phyloP scores from a whole-genome alignment of 1,140 invertebrate species.

The Meloidogyne floridensis region DNA sequence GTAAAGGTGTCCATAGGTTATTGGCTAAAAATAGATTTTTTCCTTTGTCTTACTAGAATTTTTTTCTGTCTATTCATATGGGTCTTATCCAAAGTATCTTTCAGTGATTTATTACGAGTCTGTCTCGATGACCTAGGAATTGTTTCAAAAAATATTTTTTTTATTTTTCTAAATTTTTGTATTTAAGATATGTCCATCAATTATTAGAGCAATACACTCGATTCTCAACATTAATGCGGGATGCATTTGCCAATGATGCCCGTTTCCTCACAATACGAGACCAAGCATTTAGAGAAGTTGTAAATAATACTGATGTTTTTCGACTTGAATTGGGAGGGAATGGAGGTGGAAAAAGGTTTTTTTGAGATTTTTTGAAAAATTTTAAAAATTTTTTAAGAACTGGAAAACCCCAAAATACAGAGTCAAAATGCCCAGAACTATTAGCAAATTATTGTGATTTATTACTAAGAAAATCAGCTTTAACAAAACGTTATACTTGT shows the following conservation, averaged over 20 bases:
- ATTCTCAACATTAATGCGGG: slow-evolving; percentile 86
- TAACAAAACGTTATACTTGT: slow-evolving; percentile 92
- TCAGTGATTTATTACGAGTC: too few species aligned
- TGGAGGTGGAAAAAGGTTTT: slow-evolving; percentile 62
- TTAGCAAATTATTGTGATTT: slow-evolving; percentile 99
- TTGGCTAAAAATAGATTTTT: too few species aligned
- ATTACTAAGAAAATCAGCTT: slow-evolving; percentile 89
- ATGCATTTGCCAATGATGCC: slow-evolving; percentile 95
- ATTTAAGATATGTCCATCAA: slow-evolving; percentile 95
- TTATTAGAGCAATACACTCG: slow-evolving; percentile 86
- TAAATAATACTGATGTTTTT: slow-evolving; percentile 97
- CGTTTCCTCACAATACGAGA: slow-evolving; percentile 94
- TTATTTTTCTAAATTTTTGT: slow-evolving; percentile 75
- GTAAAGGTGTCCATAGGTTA: too few species aligned
- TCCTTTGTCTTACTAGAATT: too few species aligned
- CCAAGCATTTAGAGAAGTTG: slow-evolving; percentile 95
- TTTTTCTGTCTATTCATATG: too few species aligned
- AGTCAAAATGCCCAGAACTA: slow-evolving; percentile 97
- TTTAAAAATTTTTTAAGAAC: slow-evolving; percentile 40
- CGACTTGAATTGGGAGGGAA: slow-evolving; percentile 75
- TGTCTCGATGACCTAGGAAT: too few species aligned
- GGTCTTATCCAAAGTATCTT: too few species aligned
- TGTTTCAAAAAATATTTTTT: too few species aligned
- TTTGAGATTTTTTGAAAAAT: background rate
- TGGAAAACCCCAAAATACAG: slow-evolving; percentile 65